A percentile compares a stretch with the other conserved stretches of the same genome.
phyloP scores from a whole-genome alignment of 2,797 vertebrate species.

The Chaenodraco wilsoni region DNA sequence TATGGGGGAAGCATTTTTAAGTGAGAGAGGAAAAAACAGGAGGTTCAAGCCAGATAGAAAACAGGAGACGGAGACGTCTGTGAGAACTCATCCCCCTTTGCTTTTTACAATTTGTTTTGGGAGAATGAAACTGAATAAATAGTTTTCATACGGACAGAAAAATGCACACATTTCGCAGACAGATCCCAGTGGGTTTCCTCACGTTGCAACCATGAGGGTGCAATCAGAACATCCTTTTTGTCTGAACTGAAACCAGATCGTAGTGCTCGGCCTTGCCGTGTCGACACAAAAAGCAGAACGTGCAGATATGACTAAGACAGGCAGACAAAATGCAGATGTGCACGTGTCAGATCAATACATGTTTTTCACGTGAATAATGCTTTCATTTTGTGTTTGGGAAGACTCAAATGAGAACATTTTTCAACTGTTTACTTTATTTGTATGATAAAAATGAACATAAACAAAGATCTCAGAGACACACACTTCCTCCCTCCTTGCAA shows the following conservation, averaged over 20 bases:
- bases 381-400: constrained; percentile 52
- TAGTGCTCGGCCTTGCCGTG: neutral
- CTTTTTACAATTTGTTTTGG: constrained; percentile 55
- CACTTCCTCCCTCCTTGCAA: constrained; percentile 20
- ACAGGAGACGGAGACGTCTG: constrained; percentile 30
- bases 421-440: constrained; percentile 47
- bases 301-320: constrained; percentile 39
- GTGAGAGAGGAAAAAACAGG: neutral
- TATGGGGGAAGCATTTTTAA: neutral
- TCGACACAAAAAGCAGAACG: constrained; percentile 33
- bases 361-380: constrained; percentile 46
- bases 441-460: constrained; percentile 24
- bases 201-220: constrained; percentile 39
- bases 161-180: constrained; percentile 17
- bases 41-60: neutral
- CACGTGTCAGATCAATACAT: constrained; percentile 60
- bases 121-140: constrained; percentile 48
- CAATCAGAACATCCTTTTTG: constrained; percentile 52
- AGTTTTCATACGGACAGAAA: constrained; percentile 24
- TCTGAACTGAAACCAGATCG: constrained; percentile 38
- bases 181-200: constrained; percentile 36
- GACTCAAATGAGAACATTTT: constrained; percentile 49
- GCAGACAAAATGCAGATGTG: constrained; percentile 63
- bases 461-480: neutral
- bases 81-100: constrained; percentile 40